phyloP scores from a whole-genome alignment of 2,888 invertebrate genomes.

The Lasioglossum figueresi region DNA sequence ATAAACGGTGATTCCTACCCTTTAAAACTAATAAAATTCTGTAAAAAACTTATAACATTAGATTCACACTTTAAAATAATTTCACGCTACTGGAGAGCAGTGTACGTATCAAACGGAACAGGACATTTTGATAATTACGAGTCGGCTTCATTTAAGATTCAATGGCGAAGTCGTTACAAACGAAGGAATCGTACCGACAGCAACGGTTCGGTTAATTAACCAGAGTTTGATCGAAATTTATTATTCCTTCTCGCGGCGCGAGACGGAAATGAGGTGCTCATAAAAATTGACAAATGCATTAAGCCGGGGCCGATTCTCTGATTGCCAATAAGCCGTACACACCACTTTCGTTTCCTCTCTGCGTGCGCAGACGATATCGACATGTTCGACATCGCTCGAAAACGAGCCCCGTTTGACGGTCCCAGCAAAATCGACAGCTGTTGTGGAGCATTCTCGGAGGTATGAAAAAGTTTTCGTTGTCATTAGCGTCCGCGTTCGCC shows the following conservation, averaged over 20 bases:
- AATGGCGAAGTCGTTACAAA: not conserved
- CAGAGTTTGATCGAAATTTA: slow-evolving; percentile 5
- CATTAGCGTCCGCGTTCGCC: slow-evolving; percentile 36
- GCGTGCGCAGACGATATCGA: slow-evolving; percentile 44
- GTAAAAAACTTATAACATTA: no score
- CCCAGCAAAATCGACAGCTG: slow-evolving; percentile 53
- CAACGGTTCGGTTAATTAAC: slow-evolving; percentile 15
- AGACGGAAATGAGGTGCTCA: slow-evolving; percentile 25
- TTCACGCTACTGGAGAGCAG: not conserved
- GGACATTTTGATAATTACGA: not conserved
- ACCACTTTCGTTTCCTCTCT: slow-evolving; percentile 28
- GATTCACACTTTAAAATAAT: no score
- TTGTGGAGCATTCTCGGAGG: slow-evolving; percentile 49
- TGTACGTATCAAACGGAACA: not conserved
- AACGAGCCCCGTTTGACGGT: slow-evolving; percentile 51
- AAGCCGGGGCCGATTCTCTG: slow-evolving; percentile 31
- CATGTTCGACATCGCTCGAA: slow-evolving; percentile 50
- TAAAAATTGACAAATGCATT: slow-evolving; percentile 49
- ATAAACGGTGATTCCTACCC: no score
- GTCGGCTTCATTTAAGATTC: slow-evolving; percentile 1
- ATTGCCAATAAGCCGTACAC: slow-evolving; percentile 42
- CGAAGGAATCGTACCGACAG: not conserved
- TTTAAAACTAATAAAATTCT: no score
- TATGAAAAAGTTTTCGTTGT: slow-evolving; percentile 50
- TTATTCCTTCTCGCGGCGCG: slow-evolving; percentile 17